Evolutionary conservation across 2,113 vertebrate species (phyloP), one percentile per base, ranked within the genome.

Genomic region (Canis aureus): DNA sequence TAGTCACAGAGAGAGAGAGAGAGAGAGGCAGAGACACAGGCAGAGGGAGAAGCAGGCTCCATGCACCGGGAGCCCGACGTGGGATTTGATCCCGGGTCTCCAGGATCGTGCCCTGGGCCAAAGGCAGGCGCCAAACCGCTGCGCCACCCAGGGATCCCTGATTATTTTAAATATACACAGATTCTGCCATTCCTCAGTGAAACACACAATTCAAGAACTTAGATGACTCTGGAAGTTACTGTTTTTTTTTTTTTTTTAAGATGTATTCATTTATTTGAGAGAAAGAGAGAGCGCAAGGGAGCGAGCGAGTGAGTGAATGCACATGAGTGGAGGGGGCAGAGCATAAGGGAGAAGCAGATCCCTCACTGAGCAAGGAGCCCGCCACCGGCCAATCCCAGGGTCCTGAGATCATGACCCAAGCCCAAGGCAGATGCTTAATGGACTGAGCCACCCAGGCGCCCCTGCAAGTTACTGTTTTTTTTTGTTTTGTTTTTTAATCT

Each of bases 181-280:
- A 92, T 76, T 74, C 66, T 38, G 69, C 12, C 38, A 89, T 84
- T 76, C 53, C 57, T 89, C 59, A 93, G 89, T 62, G 51, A 93
- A 81, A 91, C 57, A 88, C 9, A 91, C 19, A 95, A 89, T 89
- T 86, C 43, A 82, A 95, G 51, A 96, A 51, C 53, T 86, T 92
- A 85, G 73, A 81, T 78, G 38, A 89, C 22, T 85, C 29, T 82
- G 13, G 35, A 95, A 95, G 66, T 94, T 73, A 81, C 22, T 94
- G 67, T 67, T 82, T 74, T 97, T 92, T 90, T 51, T 86, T 66
- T 82, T 85, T 66, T 97, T 93, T 90, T 9, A 66, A 67, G 13
- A 16, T 32, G 29, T 67, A 67, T 67, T 67, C 29, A 67, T 55
- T 55, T 55, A 15, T 67, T 67, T 27, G 29, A 67, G 64, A 66